Conservation (phyloP, 2,797 vertebrate species). For the Valencia hispanica region DNA sequence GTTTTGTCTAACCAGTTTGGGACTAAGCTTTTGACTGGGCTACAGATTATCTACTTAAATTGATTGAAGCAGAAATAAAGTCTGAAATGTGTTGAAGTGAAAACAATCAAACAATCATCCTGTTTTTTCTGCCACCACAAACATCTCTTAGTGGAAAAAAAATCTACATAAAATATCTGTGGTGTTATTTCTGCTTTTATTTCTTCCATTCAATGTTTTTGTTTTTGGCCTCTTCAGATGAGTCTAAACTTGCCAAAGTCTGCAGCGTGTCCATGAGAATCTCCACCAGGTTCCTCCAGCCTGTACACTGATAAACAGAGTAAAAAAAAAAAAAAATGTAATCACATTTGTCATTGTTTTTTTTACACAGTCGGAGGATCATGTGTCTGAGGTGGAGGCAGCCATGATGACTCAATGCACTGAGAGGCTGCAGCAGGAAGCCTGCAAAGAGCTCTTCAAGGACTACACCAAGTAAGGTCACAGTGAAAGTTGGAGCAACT, state of each 20-base stretch:
- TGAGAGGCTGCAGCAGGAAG: conserved; percentile 87
- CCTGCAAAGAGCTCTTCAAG: conserved; percentile 96
- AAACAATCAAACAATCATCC: not conserved
- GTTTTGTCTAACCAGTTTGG: not conserved
- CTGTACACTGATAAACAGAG: not conserved
- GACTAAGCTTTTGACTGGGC: not conserved
- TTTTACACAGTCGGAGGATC: conserved; percentile 87
- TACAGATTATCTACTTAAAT: not conserved
- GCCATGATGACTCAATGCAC: conserved; percentile 86
- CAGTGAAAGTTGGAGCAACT: not conserved
- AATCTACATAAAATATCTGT: not conserved
- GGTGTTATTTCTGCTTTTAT: not conserved
- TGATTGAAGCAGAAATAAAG: not conserved
- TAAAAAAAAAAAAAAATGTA: no score
- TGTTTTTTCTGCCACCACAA: not conserved
- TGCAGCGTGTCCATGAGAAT: not conserved
- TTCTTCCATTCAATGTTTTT: not conserved
- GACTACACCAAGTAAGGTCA: conserved; percentile 91
- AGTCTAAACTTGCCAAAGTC: not conserved
- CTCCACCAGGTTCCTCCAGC: not conserved
- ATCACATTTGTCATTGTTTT: conserved; percentile 36
- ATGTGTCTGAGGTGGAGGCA: conserved; percentile 88
- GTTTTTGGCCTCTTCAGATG: not conserved
- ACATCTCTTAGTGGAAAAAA: not conserved
- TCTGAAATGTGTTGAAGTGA: not conserved